Evolutionary conservation across 2,797 vertebrate genomes (phyloP).

Genomic region (Natrix natrix): DNA sequence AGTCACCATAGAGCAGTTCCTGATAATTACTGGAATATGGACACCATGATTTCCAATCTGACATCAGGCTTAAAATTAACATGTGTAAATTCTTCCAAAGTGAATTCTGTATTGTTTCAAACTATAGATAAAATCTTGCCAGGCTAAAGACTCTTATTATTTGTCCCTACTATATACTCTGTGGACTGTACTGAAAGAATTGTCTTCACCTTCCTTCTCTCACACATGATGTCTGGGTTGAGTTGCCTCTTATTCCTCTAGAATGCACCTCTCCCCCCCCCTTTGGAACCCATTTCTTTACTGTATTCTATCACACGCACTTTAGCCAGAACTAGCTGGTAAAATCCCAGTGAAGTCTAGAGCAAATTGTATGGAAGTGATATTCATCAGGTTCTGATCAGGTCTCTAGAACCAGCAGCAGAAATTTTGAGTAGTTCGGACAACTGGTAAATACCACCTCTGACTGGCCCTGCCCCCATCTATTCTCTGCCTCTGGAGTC

Average conservation of each 20-base stretch:
- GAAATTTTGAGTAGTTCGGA: too few relatives aligned
- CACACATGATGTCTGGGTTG: neutral
- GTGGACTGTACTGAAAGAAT: neutral
- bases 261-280: neutral
- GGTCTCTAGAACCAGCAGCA: too few relatives aligned
- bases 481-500: too few relatives aligned
- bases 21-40: neutral
- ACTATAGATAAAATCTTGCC: neutral
- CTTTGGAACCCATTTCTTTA: neutral
- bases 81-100: neutral
- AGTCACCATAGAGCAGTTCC: neutral
- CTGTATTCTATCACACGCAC: neutral
- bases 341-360: neutral
- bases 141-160: neutral
- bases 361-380: neutral
- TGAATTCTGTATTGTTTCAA: neutral
- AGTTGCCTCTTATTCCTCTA: neutral
- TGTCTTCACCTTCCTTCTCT: neutral
- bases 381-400: too few relatives aligned
- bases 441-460: too few relatives aligned
- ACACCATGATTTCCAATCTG: neutral
- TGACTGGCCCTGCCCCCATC: too few relatives aligned
- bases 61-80: neutral
- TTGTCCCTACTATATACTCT: neutral
- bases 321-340: slow-evolving; percentile 4